Evolutionary conservation across 2,797 vertebrate genomes (phyloP).

Genomic region (Arnoldichthys spilopterus): DNA sequence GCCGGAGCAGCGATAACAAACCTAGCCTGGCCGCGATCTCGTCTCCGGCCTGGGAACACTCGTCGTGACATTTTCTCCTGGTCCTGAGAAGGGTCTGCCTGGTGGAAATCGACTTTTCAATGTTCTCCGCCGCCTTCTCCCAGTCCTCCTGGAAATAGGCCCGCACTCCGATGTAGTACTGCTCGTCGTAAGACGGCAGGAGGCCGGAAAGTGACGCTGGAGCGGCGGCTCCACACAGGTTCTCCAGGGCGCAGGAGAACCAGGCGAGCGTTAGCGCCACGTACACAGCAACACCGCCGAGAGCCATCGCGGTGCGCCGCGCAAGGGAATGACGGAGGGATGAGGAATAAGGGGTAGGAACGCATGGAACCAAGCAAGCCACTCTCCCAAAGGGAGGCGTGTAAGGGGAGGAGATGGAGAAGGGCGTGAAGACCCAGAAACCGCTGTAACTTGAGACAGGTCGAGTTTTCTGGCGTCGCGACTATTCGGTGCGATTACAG

Average conservation of each 20-base stretch:
- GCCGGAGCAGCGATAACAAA: constrained; percentile 35
- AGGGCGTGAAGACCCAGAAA: too few species aligned
- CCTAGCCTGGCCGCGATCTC: constrained; percentile 65
- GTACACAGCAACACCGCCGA: constrained; percentile 70
- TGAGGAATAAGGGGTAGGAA: too few species aligned
- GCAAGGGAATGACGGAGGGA: constrained; percentile 33
- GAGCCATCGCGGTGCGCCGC: constrained; percentile 71
- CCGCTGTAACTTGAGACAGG: too few species aligned
- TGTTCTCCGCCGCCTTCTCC: constrained; percentile 83
- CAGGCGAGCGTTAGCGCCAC: constrained; percentile 72
- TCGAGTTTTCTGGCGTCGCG: too few species aligned
- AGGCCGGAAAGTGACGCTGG: constrained; percentile 54
- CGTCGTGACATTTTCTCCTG: constrained; percentile 79
- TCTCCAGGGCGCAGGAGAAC: constrained; percentile 25
- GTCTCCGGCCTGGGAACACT: constrained; percentile 69
- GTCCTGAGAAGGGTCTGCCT: constrained; percentile 72
- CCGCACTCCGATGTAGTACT: constrained; percentile 89
- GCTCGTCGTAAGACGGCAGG: constrained; percentile 81
- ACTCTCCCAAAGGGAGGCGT: constrained; percentile 25
- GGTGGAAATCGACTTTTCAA: constrained; percentile 85
- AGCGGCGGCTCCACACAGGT: constrained; percentile 10
- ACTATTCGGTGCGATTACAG: too few species aligned
- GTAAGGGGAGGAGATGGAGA: constrained; percentile 26
- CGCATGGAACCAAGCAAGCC: neutral
- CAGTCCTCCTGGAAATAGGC: constrained; percentile 87